phyloP scores from a whole-genome alignment of 2,797 vertebrate genomes.

The Hipposideros larvatus region DNA sequence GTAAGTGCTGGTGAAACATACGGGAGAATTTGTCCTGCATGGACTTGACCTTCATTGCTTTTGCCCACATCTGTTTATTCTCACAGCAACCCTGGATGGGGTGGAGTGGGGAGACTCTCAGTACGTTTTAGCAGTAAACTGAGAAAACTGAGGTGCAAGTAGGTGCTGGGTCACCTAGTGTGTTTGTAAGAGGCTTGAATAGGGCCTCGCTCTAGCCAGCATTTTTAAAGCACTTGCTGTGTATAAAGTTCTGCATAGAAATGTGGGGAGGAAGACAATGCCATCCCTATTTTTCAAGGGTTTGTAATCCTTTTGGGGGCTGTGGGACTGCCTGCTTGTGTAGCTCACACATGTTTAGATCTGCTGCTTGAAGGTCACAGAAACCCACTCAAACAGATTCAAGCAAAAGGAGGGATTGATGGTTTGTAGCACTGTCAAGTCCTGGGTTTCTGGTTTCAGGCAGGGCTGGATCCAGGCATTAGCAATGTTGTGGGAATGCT shows the following conservation, averaged over 20 bases:
- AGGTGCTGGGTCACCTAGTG: neutral
- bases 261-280: no score
- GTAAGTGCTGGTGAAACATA: neutral
- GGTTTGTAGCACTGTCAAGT: neutral
- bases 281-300: neutral
- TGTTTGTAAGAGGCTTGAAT: neutral
- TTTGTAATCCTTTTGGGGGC: neutral
- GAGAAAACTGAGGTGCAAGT: neutral
- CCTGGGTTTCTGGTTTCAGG: neutral
- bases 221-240: neutral
- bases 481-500: neutral
- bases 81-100: neutral
- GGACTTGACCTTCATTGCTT: neutral
- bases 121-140: neutral
- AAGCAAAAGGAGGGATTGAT: neutral
- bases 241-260: neutral
- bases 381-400: neutral
- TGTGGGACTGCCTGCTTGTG: neutral
- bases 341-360: neutral
- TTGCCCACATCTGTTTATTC: neutral
- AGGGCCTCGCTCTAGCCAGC: neutral
- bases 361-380: neutral
- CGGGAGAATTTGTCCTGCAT: neutral
- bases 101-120: neutral
- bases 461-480: neutral